These are phyloP conservation scores for Zootoca vivipara DNA, from an alignment of 2,113 vertebrate genomes.

Conservation along the genomic window DNA sequence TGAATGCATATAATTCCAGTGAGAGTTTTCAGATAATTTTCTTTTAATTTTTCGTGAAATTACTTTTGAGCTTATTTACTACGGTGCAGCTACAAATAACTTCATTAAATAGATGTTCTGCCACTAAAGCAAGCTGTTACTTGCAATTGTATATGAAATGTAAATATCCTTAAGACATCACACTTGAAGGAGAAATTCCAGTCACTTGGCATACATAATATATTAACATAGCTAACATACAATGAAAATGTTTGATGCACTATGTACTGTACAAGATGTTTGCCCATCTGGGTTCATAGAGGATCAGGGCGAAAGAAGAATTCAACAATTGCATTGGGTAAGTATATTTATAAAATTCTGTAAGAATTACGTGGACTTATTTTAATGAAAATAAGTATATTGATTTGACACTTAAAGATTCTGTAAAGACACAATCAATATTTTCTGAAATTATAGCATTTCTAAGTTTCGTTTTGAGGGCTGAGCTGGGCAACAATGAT, in stretches of 20 bases:
- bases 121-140: constrained; percentile 62
- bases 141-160: constrained; percentile 63
- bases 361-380: neutral
- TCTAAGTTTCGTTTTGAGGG: too few relatives aligned
- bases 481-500: too few relatives aligned
- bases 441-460: neutral
- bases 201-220: constrained; percentile 55
- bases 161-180: constrained; percentile 65
- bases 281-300: constrained; percentile 3
- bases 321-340: constrained; percentile 22
- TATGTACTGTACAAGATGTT: constrained; percentile 20
- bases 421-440: neutral
- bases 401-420: neutral
- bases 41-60: constrained; percentile 33
- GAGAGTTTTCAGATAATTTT: neutral
- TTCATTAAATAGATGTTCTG: constrained; percentile 65
- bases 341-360: neutral
- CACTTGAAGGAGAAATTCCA: constrained; percentile 73
- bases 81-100: constrained; percentile 53
- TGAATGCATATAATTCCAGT: neutral
- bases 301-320: neutral
- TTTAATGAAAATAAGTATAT: neutral
- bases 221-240: constrained; percentile 66
- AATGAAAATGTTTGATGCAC: constrained; percentile 35
- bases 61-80: constrained; percentile 52